Conservation (phyloP, 1,140 invertebrate species). For the Drosophila bifasciata region DNA sequence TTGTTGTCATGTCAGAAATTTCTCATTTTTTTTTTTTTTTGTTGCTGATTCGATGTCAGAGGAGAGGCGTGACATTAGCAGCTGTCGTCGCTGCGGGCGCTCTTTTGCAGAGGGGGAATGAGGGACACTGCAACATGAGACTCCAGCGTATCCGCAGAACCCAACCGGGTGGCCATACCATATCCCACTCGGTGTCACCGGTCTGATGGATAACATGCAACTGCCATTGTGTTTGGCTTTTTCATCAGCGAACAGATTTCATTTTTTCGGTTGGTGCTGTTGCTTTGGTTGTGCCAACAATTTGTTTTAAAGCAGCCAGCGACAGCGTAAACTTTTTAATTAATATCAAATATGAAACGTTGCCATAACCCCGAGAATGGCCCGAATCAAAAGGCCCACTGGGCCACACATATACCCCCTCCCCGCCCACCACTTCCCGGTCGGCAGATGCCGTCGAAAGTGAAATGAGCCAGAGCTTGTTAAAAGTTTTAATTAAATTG, state of each 20-base stretch:
- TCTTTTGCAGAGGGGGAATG: too few relatives aligned
- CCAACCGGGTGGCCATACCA: background rate
- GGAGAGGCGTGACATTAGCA: constrained; percentile 73
- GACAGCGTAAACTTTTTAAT: constrained; percentile 77
- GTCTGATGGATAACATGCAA: constrained; percentile 62
- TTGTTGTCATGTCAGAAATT: constrained; percentile 32
- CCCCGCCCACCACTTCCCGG: too few relatives aligned
- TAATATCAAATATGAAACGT: constrained; percentile 82
- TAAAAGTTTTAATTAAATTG: constrained; percentile 83
- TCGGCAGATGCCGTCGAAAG: constrained; percentile 53
- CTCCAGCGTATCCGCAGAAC: constrained; percentile 5
- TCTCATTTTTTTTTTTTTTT: constrained; percentile 29
- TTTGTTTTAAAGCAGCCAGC: constrained; percentile 67
- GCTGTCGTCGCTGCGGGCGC: constrained; percentile 53
- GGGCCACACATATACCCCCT: constrained; percentile 3
- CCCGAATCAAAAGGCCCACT: constrained; percentile 28
- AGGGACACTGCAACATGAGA: constrained; percentile 50
- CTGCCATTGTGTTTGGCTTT: constrained; percentile 66
- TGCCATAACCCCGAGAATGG: constrained; percentile 44
- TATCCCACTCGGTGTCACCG: constrained; percentile 10
- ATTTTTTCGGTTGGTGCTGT: constrained; percentile 35
- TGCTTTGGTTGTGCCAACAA: constrained; percentile 57
- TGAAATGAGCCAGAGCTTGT: constrained; percentile 76
- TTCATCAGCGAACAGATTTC: constrained; percentile 50
- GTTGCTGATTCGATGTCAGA: constrained; percentile 48